Percentiles rank a stretch among this genome's conserved stretches.
Evolutionary conservation across 2,113 vertebrate species (phyloP).

Genomic region (Chrysemys picta): DNA sequence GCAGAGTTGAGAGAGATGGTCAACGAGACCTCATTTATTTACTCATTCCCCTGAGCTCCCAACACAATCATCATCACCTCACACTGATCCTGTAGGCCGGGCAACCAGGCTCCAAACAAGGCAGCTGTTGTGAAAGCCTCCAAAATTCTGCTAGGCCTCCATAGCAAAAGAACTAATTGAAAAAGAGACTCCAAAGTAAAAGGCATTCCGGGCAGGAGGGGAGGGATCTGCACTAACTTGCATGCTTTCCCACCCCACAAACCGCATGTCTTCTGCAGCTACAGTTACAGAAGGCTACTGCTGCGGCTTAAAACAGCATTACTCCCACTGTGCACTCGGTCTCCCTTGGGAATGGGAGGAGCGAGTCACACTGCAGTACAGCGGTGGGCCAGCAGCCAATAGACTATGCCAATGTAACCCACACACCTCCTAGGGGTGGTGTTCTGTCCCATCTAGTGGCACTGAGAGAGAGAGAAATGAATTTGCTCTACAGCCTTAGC

Average conservation of each 20-base stretch:
- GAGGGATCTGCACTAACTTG: background rate
- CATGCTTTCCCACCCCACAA: accelerated
- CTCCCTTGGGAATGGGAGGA: background rate
- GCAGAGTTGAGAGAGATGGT: background rate
- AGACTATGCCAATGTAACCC: background rate
- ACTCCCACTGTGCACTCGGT: background rate
- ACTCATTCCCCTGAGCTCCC: background rate
- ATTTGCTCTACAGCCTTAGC: no score
- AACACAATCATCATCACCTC: background rate
- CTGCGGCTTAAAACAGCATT: accelerated
- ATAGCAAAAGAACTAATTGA: background rate
- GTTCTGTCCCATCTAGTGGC: no score
- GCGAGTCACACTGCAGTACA: accelerated
- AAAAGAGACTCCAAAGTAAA: background rate
- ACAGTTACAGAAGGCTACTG: background rate
- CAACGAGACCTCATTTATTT: background rate
- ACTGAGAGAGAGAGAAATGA: no score
- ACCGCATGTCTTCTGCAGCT: background rate
- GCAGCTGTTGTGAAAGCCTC: conserved; percentile 16
- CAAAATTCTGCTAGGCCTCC: background rate
- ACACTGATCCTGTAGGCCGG: background rate
- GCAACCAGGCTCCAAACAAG: background rate
- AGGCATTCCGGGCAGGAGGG: background rate
- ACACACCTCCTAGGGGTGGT: no score
- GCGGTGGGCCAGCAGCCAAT: background rate